Evolutionary conservation across 2,797 vertebrate species (phyloP).

Genomic region (Varecia variegata): DNA sequence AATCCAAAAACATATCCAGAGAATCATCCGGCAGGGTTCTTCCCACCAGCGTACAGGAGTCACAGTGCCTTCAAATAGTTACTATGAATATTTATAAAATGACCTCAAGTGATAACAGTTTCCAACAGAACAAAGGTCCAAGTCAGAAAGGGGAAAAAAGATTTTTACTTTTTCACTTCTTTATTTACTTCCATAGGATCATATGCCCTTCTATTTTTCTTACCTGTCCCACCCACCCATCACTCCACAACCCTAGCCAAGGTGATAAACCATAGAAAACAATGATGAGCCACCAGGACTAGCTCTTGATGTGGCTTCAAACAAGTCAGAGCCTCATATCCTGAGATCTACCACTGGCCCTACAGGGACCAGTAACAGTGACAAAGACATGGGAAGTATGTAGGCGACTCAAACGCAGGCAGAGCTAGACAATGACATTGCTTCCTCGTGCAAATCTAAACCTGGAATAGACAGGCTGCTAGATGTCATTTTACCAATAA

Average conservation of each 20-base stretch:
- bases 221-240: not conserved
- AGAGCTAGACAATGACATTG: not conserved
- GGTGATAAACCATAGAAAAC: constrained; percentile 42
- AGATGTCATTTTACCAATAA: not conserved
- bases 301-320: constrained; percentile 18
- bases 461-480: constrained; percentile 3
- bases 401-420: not conserved
- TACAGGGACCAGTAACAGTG: not conserved
- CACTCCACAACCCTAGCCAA: not conserved
- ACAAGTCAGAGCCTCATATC: not conserved
- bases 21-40: not conserved
- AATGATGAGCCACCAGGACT: not conserved
- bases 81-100: not conserved
- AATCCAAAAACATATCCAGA: not conserved
- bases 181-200: constrained; percentile 50
- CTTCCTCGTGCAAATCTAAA: constrained; percentile 20
- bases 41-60: not conserved
- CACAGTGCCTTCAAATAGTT: not conserved
- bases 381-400: constrained; percentile 32
- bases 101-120: constrained; percentile 24
- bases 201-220: constrained; percentile 1
- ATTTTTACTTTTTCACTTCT: constrained; percentile 41
- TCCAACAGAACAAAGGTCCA: constrained; percentile 66
- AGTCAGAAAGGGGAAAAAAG: not conserved
- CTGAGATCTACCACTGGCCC: not conserved